Percentiles rank a stretch among this genome's conserved stretches.
These are phyloP conservation scores for Stomatorhinus ivindoensis DNA, from an alignment of 2,113 vertebrate species.

Conservation along the genomic window DNA sequence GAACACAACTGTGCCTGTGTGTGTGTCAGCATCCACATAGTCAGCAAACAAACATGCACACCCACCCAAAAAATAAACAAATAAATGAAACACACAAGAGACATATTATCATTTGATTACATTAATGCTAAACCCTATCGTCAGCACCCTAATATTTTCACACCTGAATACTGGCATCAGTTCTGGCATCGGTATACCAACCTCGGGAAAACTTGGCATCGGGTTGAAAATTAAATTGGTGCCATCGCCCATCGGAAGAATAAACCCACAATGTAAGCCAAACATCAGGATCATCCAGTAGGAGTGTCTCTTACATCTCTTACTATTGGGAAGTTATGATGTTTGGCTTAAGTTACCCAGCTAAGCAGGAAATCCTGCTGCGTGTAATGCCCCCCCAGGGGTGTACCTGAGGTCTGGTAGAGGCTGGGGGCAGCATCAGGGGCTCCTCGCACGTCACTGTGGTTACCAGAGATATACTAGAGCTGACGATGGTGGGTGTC, in stretches of 20 bases:
- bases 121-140: background rate
- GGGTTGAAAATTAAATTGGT: background rate
- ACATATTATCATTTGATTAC: no score
- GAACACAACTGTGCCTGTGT: no score
- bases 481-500: slow-evolving; percentile 41
- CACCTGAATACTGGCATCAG: no score
- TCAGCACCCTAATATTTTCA: background rate
- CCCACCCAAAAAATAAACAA: no score
- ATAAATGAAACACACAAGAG: no score
- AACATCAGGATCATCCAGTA: background rate
- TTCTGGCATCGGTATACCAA: background rate
- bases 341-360: background rate
- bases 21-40: no score
- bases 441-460: slow-evolving; percentile 71
- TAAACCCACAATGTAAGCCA: background rate
- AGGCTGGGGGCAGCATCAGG: slow-evolving; percentile 66
- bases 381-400: background rate
- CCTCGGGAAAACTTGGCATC: background rate
- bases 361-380: background rate
- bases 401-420: slow-evolving; percentile 73
- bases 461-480: slow-evolving; percentile 58
- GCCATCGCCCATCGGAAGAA: background rate
- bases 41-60: no score
- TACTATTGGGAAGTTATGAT: background rate
- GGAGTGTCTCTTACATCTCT: no score